These are phyloP conservation scores for Fistularia commersonii DNA, from an alignment of 2,797 vertebrate species.

Conservation along the genomic window DNA sequence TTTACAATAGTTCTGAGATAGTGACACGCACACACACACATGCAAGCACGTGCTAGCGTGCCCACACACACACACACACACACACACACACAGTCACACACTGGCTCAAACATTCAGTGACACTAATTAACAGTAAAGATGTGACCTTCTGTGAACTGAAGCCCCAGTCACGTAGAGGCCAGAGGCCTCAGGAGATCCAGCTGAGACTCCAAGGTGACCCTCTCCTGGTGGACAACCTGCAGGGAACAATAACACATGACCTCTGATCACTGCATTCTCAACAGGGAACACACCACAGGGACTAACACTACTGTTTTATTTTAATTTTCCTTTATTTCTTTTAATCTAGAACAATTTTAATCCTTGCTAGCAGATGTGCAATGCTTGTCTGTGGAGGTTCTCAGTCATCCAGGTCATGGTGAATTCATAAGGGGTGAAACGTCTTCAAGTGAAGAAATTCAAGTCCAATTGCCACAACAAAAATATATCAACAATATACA, in stretches of 20 bases:
- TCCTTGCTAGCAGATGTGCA: not conserved
- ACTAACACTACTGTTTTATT: too few species aligned
- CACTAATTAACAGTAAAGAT: not conserved
- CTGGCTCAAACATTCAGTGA: slow-evolving; percentile 10
- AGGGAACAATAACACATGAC: slow-evolving; percentile 27
- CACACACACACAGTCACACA: not conserved
- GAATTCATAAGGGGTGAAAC: too few species aligned
- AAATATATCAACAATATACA: too few species aligned
- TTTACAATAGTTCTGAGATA: slow-evolving; percentile 6
- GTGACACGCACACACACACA: too few species aligned
- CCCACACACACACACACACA: too few species aligned
- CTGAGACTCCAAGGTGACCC: slow-evolving; percentile 90
- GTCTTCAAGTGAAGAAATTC: too few species aligned
- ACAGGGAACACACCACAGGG: slow-evolving; percentile 9
- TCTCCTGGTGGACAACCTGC: slow-evolving; percentile 91
- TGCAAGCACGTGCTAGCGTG: too few species aligned
- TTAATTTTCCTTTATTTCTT: not conserved
- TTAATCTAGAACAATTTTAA: slow-evolving; percentile 14
- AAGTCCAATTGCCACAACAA: too few species aligned
- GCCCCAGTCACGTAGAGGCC: slow-evolving; percentile 78
- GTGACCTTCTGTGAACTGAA: not conserved
- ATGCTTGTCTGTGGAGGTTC: too few species aligned
- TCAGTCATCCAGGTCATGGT: too few species aligned
- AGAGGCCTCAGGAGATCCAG: slow-evolving; percentile 88
- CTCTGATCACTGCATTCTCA: slow-evolving; percentile 11